Evolutionary conservation across 2,113 vertebrate genomes (phyloP).

Genomic region (Limnothrissa miodon): DNA sequence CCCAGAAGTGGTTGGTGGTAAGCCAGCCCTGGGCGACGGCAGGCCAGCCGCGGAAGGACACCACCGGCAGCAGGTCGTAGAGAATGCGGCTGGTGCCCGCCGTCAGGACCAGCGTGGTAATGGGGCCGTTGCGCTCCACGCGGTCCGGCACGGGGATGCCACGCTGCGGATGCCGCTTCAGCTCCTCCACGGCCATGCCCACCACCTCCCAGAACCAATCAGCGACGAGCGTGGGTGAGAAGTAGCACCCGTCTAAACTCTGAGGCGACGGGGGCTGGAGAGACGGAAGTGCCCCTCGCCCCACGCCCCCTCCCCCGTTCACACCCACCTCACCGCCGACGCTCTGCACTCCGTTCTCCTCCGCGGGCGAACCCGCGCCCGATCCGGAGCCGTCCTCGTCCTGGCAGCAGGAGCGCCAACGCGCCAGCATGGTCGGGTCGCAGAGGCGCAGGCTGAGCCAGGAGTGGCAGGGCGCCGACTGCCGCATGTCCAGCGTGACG

Average conservation of each 20-base stretch:
- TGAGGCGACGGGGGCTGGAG: conserved; percentile 65
- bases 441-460: conserved; percentile 78
- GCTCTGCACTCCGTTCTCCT: background rate
- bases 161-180: conserved; percentile 68
- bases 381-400: conserved; percentile 56
- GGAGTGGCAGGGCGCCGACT: conserved; percentile 75
- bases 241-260: conserved; percentile 72
- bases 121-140: conserved; percentile 72
- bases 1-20: conserved; percentile 82
- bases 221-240: conserved; percentile 72
- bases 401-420: conserved; percentile 73
- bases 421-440: conserved; percentile 63
- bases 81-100: conserved; percentile 75
- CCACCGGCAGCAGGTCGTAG: conserved; percentile 82
- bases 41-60: conserved; percentile 83
- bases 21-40: conserved; percentile 79
- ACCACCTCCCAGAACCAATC: conserved; percentile 79
- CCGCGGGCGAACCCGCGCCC: background rate
- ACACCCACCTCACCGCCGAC: conserved; percentile 54
- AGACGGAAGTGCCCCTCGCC: conserved; percentile 58
- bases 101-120: conserved; percentile 73
- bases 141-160: conserved; percentile 71
- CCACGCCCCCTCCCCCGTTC: conserved; percentile 45
- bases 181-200: conserved; percentile 67
- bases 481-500: conserved; percentile 78